Evolutionary conservation across 2,113 vertebrate genomes (phyloP), one percentile per base, ranked within the genome.

Genomic region (Mus pahari): DNA sequence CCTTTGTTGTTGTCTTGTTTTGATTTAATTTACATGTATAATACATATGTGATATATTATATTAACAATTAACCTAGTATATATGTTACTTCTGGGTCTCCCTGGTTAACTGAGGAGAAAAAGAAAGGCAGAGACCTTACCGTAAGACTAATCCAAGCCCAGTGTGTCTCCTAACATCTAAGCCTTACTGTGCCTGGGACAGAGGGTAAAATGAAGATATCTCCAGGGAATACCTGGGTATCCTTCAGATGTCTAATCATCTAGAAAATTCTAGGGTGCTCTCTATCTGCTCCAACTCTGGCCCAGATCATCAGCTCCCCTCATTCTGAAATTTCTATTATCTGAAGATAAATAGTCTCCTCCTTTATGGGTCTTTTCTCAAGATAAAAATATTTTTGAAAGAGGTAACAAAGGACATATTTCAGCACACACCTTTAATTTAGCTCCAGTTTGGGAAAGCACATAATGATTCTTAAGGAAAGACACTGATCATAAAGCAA

Each of bases 331-430:
- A 89, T 39, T 66, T 53, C 1, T 45, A 53, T 90, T 77, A 88
- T 86, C 75, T 86, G 45, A 89, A 16, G 20, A 83, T 55, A 93
- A 90, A 75, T 17, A 84, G 2, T 95, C 45, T 87, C 12, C 13
- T 97, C 28, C 55, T 58, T 73, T 73, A 48, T 39, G 39, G 19
- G 4, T 84, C 64, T 73, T 78, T 86, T 62, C 78, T 89, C 20
- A 19, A 53, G 5, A 79, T 64, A 81, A 90, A 94, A 90, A 92
- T 42, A 88, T 81, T 28, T 36, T 31, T 53, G 64, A 84, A 81
- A 91, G 62, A 89, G 39, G 64, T 83, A 64, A 93, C 24, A 50
- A 87, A 95, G 60, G 28, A 48, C 53, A 50, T 39, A 94, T 24
- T 87, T 50, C 12, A 36, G n/a, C 17, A 62, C 28, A 5, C 17